Evolutionary conservation across 2,113 vertebrate species (phyloP), one percentile per base, ranked within the genome.

Genomic region (Cardinalis cardinalis): DNA sequence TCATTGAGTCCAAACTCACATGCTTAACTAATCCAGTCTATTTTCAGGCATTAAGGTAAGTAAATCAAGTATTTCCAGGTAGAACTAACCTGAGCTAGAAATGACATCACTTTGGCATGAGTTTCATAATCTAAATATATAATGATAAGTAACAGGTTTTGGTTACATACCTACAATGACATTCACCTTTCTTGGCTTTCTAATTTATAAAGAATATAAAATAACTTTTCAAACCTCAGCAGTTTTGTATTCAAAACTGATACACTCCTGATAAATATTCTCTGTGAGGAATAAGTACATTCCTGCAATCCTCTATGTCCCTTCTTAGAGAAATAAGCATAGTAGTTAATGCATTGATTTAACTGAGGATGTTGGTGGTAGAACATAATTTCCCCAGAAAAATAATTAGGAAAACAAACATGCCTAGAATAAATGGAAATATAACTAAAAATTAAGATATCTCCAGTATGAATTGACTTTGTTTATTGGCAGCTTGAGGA

Each of bases 281-380:
- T 34, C 21, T 36, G 6, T 52, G 56, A 77, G 70, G 18, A 38
- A 10, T 20, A 85, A 0, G 0, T 26, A 40, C 10, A 12, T 40
- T 79, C 41, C 32, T 52, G 23, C 34, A 66, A 69, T 20, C 18
- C 63, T 52, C 44, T 43, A 31, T 40, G 14, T 32, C 55, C 16
- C 14, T 73, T 63, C 29, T 38, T 20, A 59, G 25, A 75, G 44
- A 81, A 84, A 69, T n/a, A 71, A 25, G 24, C 14, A 17, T 24
- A 20, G 7, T n/a, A 55, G 12, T 69, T 60, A 77, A 77, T 24
- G 18, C 6, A 43, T 3, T 80, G 13, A 63, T 77, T 88, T 80
- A 77, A 58, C 24, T 40, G 46, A 84, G 19, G 17, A 32, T n/a
- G 11, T 56, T 91, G 49, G 61, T 28, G 1, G 34, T 55, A 58